phyloP scores from a whole-genome alignment of 92 coral and sea anemone species.

The Phenganax stokvisi region DNA sequence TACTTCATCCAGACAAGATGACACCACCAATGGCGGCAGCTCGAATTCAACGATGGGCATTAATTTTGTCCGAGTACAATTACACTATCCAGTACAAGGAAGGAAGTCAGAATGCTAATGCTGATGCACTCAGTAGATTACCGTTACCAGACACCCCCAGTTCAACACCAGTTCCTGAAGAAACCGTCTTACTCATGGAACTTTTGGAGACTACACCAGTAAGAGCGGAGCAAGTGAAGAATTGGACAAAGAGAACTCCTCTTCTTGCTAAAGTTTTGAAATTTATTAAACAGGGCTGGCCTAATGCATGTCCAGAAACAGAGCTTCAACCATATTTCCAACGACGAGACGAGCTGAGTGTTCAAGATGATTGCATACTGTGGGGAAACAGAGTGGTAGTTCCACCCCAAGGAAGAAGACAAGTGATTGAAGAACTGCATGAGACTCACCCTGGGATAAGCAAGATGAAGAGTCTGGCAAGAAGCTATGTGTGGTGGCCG shows the following conservation, averaged over 20 bases:
- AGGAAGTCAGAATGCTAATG: neutral
- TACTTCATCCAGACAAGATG: neutral
- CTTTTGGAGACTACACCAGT: conserved; percentile 54
- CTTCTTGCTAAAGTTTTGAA: conserved; percentile 47
- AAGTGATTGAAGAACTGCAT: conserved; percentile 6
- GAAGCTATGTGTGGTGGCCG: neutral
- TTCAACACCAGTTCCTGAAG: conserved; percentile 50
- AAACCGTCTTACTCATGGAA: conserved; percentile 53
- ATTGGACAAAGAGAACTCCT: conserved; percentile 53
- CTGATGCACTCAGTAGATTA: neutral
- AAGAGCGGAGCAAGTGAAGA: conserved; percentile 46
- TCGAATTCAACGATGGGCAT: neutral
- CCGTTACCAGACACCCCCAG: conserved; percentile 34
- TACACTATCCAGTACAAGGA: neutral
- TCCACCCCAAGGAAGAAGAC: conserved; percentile 9
- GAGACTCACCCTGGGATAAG: conserved; percentile 8
- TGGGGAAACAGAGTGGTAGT: conserved; percentile 37
- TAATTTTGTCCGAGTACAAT: neutral
- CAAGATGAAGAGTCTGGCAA: conserved; percentile 20
- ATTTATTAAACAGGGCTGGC: conserved; percentile 52
- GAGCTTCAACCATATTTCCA: conserved; percentile 43
- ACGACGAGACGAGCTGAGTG: conserved; percentile 46
- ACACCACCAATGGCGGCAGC: conserved; percentile 13
- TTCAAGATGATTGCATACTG: conserved; percentile 55
- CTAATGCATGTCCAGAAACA: conserved; percentile 3